Evolutionary conservation across 2,888 invertebrate genomes (phyloP), one percentile per base, ranked within the genome.

Genomic region (Chaetogeoica ovagalla): DNA sequence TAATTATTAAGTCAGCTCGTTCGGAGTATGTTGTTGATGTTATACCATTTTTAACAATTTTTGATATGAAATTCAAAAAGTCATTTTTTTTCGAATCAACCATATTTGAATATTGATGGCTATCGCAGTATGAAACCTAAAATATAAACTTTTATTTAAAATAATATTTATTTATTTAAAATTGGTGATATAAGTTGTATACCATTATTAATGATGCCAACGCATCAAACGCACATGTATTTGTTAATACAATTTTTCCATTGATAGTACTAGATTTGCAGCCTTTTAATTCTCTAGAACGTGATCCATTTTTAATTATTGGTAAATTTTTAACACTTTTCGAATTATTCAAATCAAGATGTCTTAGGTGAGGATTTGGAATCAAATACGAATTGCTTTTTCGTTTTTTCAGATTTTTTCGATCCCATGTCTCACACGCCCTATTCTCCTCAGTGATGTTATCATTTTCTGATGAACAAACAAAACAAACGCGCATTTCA

Each of bases 81-180:
- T 65, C 63, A 52, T 52, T 9, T 15, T 52, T 52, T 52, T 9
- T 66, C 0, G 66, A 66, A 66, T 66, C 43, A 19, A 66, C 11
- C 5, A 43, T 66, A 9, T 66, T 39, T 66, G 21, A 43, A 43
- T 66, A 48, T 43, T 2, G 19, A 66, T 13, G n/a, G 13, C 43
- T 43, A 21, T 66, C 66, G 43, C 66, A 66, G 21, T 66, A 66
- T 66, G 66, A 43, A 66, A 66, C 43, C 43, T 66, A 65, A 66
- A 66, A 66, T 66, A 66, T 21, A 21, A 66, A 66, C 43, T 39
- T 21, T 21, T 43, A 21, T 65, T 65, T 19, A 65, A 19, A 65
- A 65, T 17, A 62, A 62, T 62, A 1, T 17, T 62, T 62, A 62
- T 30, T 62, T 37, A 17, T 37, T 13, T 62, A 30, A 62, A 62